phyloP scores from a whole-genome alignment of 2,113 vertebrate genomes.

The Misgurnus mizolepis region DNA sequence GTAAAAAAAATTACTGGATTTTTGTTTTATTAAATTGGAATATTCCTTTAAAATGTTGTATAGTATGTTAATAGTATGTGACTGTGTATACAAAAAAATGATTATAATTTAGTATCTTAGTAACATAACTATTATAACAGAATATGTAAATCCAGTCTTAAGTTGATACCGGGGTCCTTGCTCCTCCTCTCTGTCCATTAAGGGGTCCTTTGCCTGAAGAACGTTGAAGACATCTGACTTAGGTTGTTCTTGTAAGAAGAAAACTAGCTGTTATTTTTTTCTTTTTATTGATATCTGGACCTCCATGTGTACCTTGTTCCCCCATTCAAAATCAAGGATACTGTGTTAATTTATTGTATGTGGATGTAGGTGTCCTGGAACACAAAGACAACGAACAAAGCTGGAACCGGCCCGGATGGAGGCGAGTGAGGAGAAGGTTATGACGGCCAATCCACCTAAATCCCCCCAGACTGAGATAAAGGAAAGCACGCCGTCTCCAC shows the following conservation, averaged over 20 bases:
- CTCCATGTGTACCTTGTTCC: neutral
- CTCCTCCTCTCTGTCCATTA: too few relatives aligned
- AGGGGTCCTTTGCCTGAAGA: too few relatives aligned
- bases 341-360: neutral
- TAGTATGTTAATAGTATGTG: too few relatives aligned
- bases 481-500: conserved; percentile 65
- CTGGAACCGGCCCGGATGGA: conserved; percentile 79
- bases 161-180: too few relatives aligned
- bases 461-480: conserved; percentile 72
- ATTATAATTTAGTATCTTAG: too few relatives aligned
- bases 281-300: neutral
- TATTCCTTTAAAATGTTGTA: too few relatives aligned
- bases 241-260: neutral
- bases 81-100: too few relatives aligned
- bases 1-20: too few relatives aligned
- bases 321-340: neutral
- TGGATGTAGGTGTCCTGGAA: conserved; percentile 95
- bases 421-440: conserved; percentile 69
- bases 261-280: neutral
- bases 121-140: too few relatives aligned
- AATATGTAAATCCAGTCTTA: too few relatives aligned
- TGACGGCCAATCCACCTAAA: conserved; percentile 72
- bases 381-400: conserved; percentile 79
- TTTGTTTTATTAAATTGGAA: too few relatives aligned
- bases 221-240: neutral